Base-by-base conservation (phyloP, 1,140 invertebrate genomes). In the Zaprionus vittiger region DNA sequence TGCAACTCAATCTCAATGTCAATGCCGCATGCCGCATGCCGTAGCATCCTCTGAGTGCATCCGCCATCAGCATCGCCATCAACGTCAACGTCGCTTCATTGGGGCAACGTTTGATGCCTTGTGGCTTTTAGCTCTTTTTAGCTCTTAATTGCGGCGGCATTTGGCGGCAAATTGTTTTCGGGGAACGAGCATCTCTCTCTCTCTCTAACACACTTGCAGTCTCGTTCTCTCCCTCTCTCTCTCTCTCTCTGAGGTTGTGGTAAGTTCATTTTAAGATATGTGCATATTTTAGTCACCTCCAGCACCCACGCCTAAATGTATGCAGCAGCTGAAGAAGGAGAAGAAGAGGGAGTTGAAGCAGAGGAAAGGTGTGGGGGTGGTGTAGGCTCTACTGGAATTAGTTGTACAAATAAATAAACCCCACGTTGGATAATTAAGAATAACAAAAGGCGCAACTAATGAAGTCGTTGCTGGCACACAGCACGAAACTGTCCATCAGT, bases 361-460 rank as follows among this genome's bases (percentile, higher is more conserved):
- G 31, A 34, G 9, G 31, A 11, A 34, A 9, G 31, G 9, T 34
- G 31, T 34, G 31, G 9, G 31, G 31, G 31, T 57, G 63, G 20
- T 55, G 60, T 34, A 24, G 63, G 61, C 57, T 61, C 73, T 66
- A 49, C 64, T 63, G 79, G 85, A 73, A 90, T 90, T 90, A 90
- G 86, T 90, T 90, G 72, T 74, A 59, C 63, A 90, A 90, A 90
- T 90, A 90, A 90, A 90, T 90, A 90, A 82, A 68, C 41, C 59
- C 28, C 67, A 34, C 65, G n/a, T n/a, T 34, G 31, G 61, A 84
- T 89, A 89, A 89, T 89, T 89, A 89, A 90, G 76, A 90, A 90
- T 90, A 90, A 90, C 85, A 90, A 90, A 81, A 78, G 86, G 86
- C 22, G 54, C 41, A 68, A 83, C 85, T 90, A 90, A 90, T 90